Base-by-base conservation (phyloP, 2,888 invertebrate species). In the Eilema sororculum region DNA sequence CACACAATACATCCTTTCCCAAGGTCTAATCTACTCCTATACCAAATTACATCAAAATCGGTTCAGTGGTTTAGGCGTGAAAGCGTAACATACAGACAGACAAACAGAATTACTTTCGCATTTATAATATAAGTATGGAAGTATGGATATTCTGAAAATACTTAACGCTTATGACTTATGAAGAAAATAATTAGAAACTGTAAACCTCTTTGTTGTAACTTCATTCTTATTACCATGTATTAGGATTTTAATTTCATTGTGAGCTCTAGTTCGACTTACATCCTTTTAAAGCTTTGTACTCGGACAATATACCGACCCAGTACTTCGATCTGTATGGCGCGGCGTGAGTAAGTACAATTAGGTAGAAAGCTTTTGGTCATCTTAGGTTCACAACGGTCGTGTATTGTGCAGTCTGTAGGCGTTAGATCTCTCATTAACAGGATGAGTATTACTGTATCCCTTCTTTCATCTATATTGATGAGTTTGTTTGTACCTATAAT, bases 361-460 rank as follows among this genome's bases (percentile, higher is more conserved):
- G 52, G 52, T n/a, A 78, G 52, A 52, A 52, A 52, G 52, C 52
- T 52, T 52, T 52, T n/a, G 52, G 52, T n/a, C 52, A 52, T 52
- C 52, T 52, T n/a, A 52, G 52, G n/a, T 52, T 52, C 52, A n/a
- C 52, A 52, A 52, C 20, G 52, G 52, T 52, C n/a, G 8, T 52
- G n/a, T 52, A 52, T 52, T 52, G 52, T 46, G 20, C 46, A 46
- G 20, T 46, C 6, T 52, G n/a, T 52, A 52, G 52, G 52, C n/a
- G 52, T n/a, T 52, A 52, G 52, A n/a, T 52, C 6, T n/a, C n/a
- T n/a, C n/a, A n/a, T 52, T 52, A n/a, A 9, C 8, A 28, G 28
- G 52, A 37, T 37, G 33, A n/a, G n/a, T 52, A 52, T 52, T 52
- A 46, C 46, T 46, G 0, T 20, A 13, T 46, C n/a, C 20, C 20